phyloP scores from a whole-genome alignment of 2,113 vertebrate genomes.

The Nansenia antarctica region DNA sequence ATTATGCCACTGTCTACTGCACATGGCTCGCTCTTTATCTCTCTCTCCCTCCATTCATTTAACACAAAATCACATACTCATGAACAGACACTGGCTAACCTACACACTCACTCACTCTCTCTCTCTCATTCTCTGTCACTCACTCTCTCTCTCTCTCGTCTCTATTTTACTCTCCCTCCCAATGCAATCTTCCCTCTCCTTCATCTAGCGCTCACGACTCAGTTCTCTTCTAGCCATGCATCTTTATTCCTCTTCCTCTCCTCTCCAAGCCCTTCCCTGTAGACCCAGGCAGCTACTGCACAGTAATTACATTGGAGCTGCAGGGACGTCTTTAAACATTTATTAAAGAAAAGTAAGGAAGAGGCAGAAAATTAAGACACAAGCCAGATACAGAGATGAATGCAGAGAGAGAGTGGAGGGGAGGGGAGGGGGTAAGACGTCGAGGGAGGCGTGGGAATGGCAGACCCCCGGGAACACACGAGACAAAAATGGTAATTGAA shows the following conservation, averaged over 20 bases:
- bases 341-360: slow-evolving; percentile 71
- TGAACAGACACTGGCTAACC: slow-evolving; percentile 21
- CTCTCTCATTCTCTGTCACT: slow-evolving; percentile 46
- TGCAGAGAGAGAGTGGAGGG: slow-evolving; percentile 36
- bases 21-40: background rate
- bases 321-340: slow-evolving; percentile 77
- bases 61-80: background rate
- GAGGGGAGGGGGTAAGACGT: slow-evolving; percentile 5
- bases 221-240: slow-evolving; percentile 25
- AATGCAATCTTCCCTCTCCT: background rate
- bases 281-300: slow-evolving; percentile 65
- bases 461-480: slow-evolving; percentile 34
- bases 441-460: slow-evolving; percentile 11
- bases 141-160: slow-evolving; percentile 37
- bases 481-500: slow-evolving; percentile 48
- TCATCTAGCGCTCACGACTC: background rate
- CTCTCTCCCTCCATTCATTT: too few species aligned
- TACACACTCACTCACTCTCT: background rate
- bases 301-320: slow-evolving; percentile 77
- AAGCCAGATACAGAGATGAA: slow-evolving; percentile 49
- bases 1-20: too few species aligned
- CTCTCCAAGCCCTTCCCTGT: slow-evolving; percentile 37
- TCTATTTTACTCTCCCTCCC: background rate
- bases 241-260: background rate
- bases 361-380: slow-evolving; percentile 64